Percentiles rank a stretch among this genome's conserved stretches.
Conservation (phyloP, 2,113 vertebrate genomes). For the Chionis minor region DNA sequence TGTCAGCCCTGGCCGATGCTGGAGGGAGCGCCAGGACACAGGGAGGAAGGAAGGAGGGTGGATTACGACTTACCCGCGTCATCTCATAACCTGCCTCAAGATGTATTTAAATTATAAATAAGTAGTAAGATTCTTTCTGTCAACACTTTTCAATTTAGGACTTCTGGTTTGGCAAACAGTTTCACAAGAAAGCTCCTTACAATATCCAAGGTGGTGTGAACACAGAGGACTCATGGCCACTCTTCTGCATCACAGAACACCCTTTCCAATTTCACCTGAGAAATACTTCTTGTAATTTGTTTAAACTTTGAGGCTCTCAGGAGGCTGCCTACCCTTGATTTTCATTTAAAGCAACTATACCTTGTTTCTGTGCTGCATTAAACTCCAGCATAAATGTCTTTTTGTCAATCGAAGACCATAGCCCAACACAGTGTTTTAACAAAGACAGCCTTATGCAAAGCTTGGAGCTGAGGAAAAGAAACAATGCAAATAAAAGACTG, state of each 20-base stretch:
- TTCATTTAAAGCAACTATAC: conserved; percentile 20
- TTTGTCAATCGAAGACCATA: neutral
- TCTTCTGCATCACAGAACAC: conserved; percentile 60
- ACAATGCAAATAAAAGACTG: conserved; percentile 6
- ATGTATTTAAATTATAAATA: conserved; percentile 64
- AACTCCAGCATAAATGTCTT: neutral
- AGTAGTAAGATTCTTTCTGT: conserved; percentile 68
- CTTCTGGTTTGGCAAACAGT: conserved; percentile 60
- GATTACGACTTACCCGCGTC: neutral
- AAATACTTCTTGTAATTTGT: conserved; percentile 47
- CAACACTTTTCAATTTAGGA: conserved; percentile 73
- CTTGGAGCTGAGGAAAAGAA: neutral
- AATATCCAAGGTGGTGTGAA: conserved; percentile 41
- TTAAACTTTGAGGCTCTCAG: conserved; percentile 35
- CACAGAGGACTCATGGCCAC: conserved; percentile 37
- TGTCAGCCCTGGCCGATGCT: neutral
- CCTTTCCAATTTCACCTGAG: conserved; percentile 50
- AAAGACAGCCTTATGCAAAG: conserved; percentile 23
- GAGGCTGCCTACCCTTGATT: neutral
- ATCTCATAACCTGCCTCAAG: conserved; percentile 60
- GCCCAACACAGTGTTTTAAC: neutral
- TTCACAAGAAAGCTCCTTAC: conserved; percentile 66
- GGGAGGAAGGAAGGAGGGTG: neutral
- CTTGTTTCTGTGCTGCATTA: neutral
- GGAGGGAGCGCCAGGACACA: fast-evolving